Conservation (phyloP, 2,113 vertebrate genomes). For the Oriolus oriolus region DNA sequence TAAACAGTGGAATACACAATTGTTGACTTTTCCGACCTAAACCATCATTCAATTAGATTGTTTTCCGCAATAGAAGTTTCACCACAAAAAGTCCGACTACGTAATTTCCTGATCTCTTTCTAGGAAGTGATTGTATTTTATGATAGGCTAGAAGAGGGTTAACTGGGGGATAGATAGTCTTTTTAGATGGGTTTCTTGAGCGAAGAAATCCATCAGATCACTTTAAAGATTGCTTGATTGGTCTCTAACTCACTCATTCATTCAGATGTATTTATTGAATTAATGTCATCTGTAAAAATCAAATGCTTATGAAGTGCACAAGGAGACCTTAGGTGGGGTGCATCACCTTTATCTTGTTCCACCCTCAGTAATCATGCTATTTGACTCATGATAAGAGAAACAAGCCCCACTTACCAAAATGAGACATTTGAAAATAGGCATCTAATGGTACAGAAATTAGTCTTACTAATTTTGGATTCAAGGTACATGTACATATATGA, state of each 20-base stretch:
- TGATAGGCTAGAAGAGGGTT: not conserved
- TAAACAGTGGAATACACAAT: not conserved
- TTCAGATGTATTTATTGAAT: not conserved
- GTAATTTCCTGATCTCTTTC: not conserved
- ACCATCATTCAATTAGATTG: not conserved
- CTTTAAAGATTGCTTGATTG: not conserved
- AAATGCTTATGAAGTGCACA: not conserved
- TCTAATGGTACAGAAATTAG: not conserved
- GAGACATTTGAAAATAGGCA: not conserved
- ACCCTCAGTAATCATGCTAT: conserved; percentile 27
- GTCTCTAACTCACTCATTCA: not conserved
- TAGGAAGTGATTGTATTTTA: not conserved
- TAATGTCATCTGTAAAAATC: not conserved
- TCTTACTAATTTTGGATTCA: not conserved
- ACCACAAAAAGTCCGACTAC: not conserved
- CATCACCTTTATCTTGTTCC: conserved; percentile 8
- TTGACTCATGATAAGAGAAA: not conserved
- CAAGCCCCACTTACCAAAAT: not conserved
- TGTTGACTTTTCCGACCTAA: not conserved
- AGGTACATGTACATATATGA: not conserved
- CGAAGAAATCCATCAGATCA: not conserved
- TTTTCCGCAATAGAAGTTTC: not conserved
- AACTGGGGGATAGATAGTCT: not conserved
- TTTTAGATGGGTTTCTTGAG: not conserved
- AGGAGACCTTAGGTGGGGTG: not conserved